These are phyloP conservation scores for Drosophila mayaguana DNA, from an alignment of 2,888 invertebrate species.

Conservation along the genomic window DNA sequence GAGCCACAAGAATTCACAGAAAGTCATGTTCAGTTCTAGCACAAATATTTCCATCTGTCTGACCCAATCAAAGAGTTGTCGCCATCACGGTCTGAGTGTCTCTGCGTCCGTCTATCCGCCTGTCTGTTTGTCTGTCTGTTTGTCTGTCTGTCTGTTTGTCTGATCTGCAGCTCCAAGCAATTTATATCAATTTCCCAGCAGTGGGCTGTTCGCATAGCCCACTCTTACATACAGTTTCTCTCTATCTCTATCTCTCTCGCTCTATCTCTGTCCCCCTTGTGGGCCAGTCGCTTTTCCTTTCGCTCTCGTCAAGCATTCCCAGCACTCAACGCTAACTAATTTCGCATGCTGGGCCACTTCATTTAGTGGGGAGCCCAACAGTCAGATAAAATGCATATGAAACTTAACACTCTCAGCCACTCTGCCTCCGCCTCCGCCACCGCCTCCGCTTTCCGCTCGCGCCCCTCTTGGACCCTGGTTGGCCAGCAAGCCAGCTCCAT, in stretches of 20 bases:
- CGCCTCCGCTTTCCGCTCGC: too few species aligned
- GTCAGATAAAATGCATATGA: constrained; percentile 74
- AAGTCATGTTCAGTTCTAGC: constrained; percentile 25
- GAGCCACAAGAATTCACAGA: constrained; percentile 27
- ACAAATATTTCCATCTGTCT: constrained; percentile 40
- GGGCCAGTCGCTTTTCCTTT: constrained; percentile 6
- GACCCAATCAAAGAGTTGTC: constrained; percentile 66
- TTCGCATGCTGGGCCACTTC: constrained; percentile 73
- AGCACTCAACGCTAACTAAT: constrained; percentile 75
- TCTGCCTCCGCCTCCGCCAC: not conserved
- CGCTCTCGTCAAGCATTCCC: constrained; percentile 53
- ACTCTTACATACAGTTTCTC: not conserved
- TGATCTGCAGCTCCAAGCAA: constrained; percentile 62
- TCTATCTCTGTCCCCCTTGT: not conserved
- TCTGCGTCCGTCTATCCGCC: not conserved
- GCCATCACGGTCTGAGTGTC: constrained; percentile 26
- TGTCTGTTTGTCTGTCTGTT: not conserved
- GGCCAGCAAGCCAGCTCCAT: constrained; percentile 20
- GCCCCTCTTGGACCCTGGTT: too few species aligned
- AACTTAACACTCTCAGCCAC: constrained; percentile 32
- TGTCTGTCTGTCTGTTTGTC: constrained; percentile 48
- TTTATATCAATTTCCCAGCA: constrained; percentile 75
- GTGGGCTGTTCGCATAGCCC: not conserved
- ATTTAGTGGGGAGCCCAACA: constrained; percentile 40
- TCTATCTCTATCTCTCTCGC: not conserved